A percentile compares a stretch with the other conserved stretches of the same genome.
phyloP scores from a whole-genome alignment of 2,888 invertebrate genomes.

The Drosophila lacicola region DNA sequence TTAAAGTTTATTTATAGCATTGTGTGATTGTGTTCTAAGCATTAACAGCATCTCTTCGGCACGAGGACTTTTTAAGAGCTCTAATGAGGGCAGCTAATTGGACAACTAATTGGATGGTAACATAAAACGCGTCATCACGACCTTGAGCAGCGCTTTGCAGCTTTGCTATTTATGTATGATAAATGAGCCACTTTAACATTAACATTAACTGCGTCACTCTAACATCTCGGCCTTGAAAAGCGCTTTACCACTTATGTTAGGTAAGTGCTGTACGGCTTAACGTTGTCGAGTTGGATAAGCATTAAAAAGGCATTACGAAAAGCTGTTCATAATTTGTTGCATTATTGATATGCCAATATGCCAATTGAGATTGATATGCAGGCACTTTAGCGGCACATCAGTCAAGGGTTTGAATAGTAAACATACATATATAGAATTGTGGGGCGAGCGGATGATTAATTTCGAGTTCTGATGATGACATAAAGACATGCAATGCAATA shows the following conservation, averaged over 20 bases:
- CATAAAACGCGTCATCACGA: too few species aligned
- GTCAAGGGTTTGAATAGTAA: background rate
- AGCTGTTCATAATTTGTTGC: background rate
- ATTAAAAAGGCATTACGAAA: too few species aligned
- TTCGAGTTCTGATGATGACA: conserved; percentile 61
- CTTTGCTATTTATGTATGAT: background rate
- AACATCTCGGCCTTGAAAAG: background rate
- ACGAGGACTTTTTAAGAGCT: too few species aligned
- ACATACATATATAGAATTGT: conserved; percentile 5
- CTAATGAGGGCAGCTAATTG: too few species aligned
- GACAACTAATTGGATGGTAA: too few species aligned
- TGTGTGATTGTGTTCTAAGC: too few species aligned
- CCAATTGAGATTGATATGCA: conserved; percentile 29
- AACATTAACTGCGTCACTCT: conserved; percentile 7
- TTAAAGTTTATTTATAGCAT: too few species aligned
- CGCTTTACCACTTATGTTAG: too few species aligned
- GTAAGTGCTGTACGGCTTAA: too few species aligned
- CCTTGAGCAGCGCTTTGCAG: background rate
- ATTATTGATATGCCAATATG: background rate
- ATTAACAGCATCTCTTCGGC: too few species aligned
- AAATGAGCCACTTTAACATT: background rate
- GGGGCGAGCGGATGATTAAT: conserved; percentile 68
- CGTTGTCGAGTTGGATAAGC: too few species aligned
- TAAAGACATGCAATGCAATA: conserved; percentile 56
- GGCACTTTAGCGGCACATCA: conserved; percentile 28